Conservation (phyloP, 2,888 invertebrate genomes). For the Cantharis flavilabris region DNA sequence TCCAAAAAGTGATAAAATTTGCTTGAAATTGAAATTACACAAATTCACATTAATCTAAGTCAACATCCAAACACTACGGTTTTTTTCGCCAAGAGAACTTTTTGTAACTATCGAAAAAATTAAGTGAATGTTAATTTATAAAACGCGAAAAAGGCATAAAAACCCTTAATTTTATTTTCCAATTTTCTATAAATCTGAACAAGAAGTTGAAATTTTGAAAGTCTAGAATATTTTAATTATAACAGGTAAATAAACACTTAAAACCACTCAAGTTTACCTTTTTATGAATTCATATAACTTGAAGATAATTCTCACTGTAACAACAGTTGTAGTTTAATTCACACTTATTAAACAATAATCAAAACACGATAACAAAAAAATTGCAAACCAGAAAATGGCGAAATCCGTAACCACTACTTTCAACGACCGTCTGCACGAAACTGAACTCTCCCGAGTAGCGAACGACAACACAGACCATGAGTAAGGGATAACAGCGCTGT, state of each 20-base stretch:
- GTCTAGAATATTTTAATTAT: neutral
- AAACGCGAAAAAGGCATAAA: neutral
- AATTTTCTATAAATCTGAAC: neutral
- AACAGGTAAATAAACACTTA: neutral
- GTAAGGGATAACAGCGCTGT: neutral
- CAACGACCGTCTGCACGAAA: neutral
- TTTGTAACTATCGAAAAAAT: neutral
- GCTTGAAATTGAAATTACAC: neutral
- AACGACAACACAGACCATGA: neutral
- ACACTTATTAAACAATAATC: neutral
- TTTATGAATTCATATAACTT: neutral
- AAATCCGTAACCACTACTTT: neutral
- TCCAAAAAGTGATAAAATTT: neutral
- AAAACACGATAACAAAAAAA: neutral
- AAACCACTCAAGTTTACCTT: neutral
- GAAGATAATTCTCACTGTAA: neutral
- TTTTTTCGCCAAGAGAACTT: neutral
- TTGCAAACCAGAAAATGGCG: neutral
- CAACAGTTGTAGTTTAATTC: neutral
- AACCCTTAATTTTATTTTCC: neutral
- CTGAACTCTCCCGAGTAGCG: neutral
- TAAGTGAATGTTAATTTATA: neutral
- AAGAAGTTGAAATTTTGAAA: neutral
- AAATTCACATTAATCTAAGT: neutral
- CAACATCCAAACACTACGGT: neutral